phyloP scores from a whole-genome alignment of 2,888 invertebrate species.

The Proisotoma minuta region DNA sequence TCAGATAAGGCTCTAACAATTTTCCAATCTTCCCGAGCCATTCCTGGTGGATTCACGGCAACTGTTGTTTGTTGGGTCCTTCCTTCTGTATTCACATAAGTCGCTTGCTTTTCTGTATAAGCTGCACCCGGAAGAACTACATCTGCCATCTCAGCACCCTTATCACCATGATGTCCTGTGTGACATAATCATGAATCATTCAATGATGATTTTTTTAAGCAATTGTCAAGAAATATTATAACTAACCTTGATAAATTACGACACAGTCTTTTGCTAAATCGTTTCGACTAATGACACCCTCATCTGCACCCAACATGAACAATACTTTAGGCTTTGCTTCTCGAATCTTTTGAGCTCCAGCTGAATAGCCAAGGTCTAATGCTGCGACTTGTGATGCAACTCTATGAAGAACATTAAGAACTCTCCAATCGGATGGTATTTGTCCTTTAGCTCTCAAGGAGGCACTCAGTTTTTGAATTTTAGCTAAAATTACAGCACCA shows the following conservation, averaged over 20 bases:
- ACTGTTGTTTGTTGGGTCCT: constrained; percentile 83
- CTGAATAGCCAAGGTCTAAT: constrained; percentile 85
- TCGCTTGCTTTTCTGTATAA: constrained; percentile 97
- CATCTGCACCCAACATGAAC: constrained; percentile 91
- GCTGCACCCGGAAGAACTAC: constrained; percentile 91
- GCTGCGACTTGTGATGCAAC: constrained; percentile 92
- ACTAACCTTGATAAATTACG: constrained; percentile 78
- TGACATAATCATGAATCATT: constrained; percentile 10
- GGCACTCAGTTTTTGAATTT: constrained; percentile 67
- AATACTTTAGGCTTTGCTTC: constrained; percentile 69
- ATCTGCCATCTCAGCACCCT: constrained; percentile 87
- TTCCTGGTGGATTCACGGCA: constrained; percentile 85
- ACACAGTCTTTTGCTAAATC: constrained; percentile 75
- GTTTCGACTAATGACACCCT: constrained; percentile 67
- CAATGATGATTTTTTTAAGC: background rate
- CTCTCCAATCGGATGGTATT: constrained; percentile 62
- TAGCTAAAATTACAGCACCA: constrained; percentile 69
- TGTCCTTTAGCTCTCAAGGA: constrained; percentile 48
- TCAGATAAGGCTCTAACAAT: constrained; percentile 94
- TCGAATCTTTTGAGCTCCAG: constrained; percentile 62
- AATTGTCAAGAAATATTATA: background rate
- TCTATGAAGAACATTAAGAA: constrained; percentile 89
- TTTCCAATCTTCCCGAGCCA: constrained; percentile 93
- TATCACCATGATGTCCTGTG: constrained; percentile 91
- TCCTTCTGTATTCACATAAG: constrained; percentile 96